Evolutionary conservation across 2,797 vertebrate species (phyloP), one percentile per base, ranked within the genome.

Genomic region (Centropyge bicolor): DNA sequence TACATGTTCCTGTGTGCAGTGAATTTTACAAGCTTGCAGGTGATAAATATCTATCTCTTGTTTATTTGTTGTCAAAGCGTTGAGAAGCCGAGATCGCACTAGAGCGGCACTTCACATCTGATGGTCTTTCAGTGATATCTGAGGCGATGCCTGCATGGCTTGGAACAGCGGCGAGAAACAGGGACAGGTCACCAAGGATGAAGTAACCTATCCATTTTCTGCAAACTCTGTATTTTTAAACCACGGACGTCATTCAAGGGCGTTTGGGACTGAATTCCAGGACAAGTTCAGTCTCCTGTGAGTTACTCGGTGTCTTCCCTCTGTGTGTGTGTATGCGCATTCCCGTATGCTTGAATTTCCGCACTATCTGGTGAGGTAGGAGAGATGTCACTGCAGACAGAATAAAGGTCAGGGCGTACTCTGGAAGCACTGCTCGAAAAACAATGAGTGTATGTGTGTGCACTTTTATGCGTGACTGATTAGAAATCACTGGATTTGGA

Each of bases 141-240:
- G 24, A 83, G 61, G 61, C 8, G 17, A 63, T 69, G 38, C 55
- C 72, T 63, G 55, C 27, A 70, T 78, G 66, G 63, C 86, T 77
- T 57, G 62, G 51, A 70, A 61, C 72, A 41, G 74, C 65, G 75
- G 78, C 36, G 73, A 85, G 83, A 91, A 94, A 92, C 72, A 45
- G 79, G 90, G 87, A 87, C 88, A 91, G 79, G 84, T 92, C 90
- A 85, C 89, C 78, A 85, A 90, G 88, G 90, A 93, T 89, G 83
- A 83, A 86, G 78, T 81, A 90, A 88, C 87, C 82, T 72, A 76
- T 86, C 80, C 46, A 16, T 86, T 91, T 93, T 91, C 86, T 91
- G 91, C 84, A 86, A 89, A 93, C 83, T 90, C 86, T 91, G 85
- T 93, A 90, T 93, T 93, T 93, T 93, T 93, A 93, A 88, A 91